These are phyloP conservation scores for Valencia hispanica DNA, from an alignment of 2,797 vertebrate genomes.

Conservation along the genomic window DNA sequence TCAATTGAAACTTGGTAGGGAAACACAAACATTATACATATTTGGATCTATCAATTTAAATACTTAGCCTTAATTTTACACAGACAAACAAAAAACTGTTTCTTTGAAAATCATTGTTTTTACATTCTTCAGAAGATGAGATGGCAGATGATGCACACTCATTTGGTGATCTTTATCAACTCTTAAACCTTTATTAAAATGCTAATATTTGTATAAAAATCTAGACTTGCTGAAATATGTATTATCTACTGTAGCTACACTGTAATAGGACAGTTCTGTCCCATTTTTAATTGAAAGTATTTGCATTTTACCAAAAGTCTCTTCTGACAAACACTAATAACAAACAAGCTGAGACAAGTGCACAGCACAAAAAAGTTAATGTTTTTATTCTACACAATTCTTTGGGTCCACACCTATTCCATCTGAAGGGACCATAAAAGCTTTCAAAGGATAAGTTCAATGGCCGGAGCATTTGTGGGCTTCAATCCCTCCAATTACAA, in stretches of 20 bases:
- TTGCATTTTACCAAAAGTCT: not conserved
- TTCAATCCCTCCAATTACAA: constrained; percentile 23
- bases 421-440: constrained; percentile 12
- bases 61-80: not conserved
- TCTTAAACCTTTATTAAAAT: not conserved
- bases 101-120: not conserved
- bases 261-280: too few relatives aligned
- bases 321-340: not conserved
- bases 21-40: not conserved
- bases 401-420: constrained; percentile 18
- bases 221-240: not conserved
- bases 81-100: not conserved
- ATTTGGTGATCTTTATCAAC: not conserved
- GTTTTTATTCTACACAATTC: not conserved
- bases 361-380: not conserved
- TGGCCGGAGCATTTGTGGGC: not conserved
- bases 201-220: not conserved
- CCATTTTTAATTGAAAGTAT: not conserved
- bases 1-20: constrained; percentile 9
- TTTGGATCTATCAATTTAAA: not conserved
- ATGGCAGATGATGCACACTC: not conserved
- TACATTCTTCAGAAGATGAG: not conserved
- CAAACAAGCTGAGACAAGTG: not conserved
- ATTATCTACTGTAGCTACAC: not conserved
- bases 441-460: constrained; percentile 26